Evolutionary conservation across 2,797 vertebrate genomes (phyloP).

Genomic region (Molossus alvarezi): DNA sequence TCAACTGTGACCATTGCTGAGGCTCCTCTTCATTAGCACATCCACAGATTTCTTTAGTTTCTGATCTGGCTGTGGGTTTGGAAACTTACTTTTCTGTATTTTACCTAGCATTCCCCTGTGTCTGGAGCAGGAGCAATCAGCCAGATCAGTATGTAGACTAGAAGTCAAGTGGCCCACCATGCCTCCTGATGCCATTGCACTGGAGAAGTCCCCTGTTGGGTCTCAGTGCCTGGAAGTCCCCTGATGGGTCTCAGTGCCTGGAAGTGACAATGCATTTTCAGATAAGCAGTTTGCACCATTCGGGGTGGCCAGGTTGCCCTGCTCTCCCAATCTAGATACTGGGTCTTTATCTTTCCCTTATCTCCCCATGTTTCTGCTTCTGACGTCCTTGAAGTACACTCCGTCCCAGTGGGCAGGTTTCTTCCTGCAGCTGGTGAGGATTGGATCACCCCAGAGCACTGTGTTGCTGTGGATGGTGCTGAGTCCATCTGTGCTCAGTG

Average conservation of each 20-base stretch:
- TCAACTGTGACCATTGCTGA: background rate
- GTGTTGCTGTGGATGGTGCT: fast-evolving
- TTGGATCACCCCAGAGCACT: background rate
- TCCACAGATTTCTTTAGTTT: background rate
- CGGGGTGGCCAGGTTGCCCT: background rate
- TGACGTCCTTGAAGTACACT: background rate
- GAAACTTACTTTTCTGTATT: background rate
- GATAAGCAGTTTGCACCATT: background rate
- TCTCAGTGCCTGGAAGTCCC: background rate
- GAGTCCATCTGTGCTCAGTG: background rate
- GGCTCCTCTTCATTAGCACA: background rate
- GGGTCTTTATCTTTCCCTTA: background rate
- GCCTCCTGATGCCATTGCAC: background rate
- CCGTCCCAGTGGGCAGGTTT: background rate
- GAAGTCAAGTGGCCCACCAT: background rate
- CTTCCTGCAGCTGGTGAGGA: background rate
- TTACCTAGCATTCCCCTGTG: background rate
- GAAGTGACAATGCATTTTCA: background rate
- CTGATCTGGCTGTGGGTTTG: background rate
- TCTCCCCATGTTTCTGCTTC: background rate
- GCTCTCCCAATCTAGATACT: background rate
- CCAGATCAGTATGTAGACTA: background rate
- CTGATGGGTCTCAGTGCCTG: background rate
- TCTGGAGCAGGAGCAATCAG: background rate
- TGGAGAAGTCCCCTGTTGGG: background rate